These are phyloP conservation scores for Eulemur rufifrons DNA, from an alignment of 2,113 vertebrate species.

Conservation along the genomic window DNA sequence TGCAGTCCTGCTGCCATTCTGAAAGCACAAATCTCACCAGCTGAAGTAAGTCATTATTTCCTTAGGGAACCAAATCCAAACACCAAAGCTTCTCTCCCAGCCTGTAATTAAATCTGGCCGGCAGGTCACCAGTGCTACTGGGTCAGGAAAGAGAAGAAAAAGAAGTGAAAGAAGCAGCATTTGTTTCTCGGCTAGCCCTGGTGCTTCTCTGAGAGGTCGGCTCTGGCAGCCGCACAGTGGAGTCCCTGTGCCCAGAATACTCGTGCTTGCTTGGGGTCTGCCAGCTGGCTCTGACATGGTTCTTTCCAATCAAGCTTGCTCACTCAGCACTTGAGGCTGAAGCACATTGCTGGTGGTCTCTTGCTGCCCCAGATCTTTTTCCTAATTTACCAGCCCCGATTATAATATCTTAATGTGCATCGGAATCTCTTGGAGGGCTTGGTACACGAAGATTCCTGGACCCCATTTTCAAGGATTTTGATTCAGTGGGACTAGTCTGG, in stretches of 20 bases:
- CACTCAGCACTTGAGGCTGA: slow-evolving; percentile 3
- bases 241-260: slow-evolving; percentile 57
- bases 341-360: slow-evolving; percentile 52
- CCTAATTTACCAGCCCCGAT: not conserved
- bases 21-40: not conserved
- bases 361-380: slow-evolving; percentile 20
- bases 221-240: slow-evolving; percentile 51
- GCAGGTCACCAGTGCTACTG: slow-evolving; percentile 58
- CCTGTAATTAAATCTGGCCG: slow-evolving; percentile 62
- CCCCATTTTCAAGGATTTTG: not conserved
- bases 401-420: not conserved
- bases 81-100: slow-evolving; percentile 44
- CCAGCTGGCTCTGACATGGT: slow-evolving; percentile 51
- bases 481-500: not conserved
- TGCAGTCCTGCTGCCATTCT: slow-evolving; percentile 18
- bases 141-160: slow-evolving; percentile 63
- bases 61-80: slow-evolving; percentile 56
- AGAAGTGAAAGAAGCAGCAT: slow-evolving; percentile 59
- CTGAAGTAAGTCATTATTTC: slow-evolving; percentile 41
- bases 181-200: slow-evolving; percentile 58
- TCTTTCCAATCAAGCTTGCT: slow-evolving; percentile 50
- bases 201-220: slow-evolving; percentile 21
- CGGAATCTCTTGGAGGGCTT: not conserved
- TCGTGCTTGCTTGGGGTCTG: not conserved
- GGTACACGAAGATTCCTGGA: not conserved